phyloP scores from a whole-genome alignment of 1,140 invertebrate species.

The Saccostrea glomerata region DNA sequence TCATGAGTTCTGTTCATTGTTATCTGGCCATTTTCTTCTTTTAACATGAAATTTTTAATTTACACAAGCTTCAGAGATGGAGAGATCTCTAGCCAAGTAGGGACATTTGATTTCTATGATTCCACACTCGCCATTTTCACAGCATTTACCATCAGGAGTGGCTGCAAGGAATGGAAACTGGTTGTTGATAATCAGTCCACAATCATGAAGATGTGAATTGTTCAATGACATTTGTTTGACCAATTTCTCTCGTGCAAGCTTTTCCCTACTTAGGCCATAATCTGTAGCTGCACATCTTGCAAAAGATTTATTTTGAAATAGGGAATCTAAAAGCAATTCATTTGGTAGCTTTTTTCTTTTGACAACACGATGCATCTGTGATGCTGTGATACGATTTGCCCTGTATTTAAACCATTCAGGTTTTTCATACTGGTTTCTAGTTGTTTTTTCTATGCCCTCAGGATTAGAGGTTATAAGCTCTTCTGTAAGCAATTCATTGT shows the following conservation, averaged over 20 bases:
- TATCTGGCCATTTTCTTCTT: not conserved
- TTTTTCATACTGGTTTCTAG: not conserved
- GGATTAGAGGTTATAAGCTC: not conserved
- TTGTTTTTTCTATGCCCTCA: not conserved
- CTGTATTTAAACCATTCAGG: slow-evolving; percentile 15
- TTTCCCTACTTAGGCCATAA: not conserved
- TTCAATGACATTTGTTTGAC: not conserved
- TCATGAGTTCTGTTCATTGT: slow-evolving; percentile 30
- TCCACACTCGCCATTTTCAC: slow-evolving; percentile 25
- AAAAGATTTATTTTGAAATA: not conserved
- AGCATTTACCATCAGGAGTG: slow-evolving; percentile 39
- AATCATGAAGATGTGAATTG: slow-evolving; percentile 41
- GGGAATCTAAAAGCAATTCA: not conserved
- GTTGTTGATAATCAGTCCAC: slow-evolving; percentile 46
- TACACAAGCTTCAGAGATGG: slow-evolving; percentile 30
- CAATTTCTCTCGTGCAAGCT: not conserved
- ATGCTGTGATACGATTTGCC: slow-evolving; percentile 14
- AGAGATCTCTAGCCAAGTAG: slow-evolving; percentile 47
- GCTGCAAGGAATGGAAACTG: slow-evolving; percentile 37
- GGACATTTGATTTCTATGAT: slow-evolving; percentile 55
- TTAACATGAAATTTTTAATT: not conserved
- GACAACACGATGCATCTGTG: not conserved
- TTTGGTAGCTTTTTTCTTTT: slow-evolving; percentile 20
- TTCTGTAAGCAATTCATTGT: not conserved
- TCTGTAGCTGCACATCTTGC: not conserved